phyloP scores from a whole-genome alignment of 2,888 invertebrate species.

The Drosophila differens region DNA sequence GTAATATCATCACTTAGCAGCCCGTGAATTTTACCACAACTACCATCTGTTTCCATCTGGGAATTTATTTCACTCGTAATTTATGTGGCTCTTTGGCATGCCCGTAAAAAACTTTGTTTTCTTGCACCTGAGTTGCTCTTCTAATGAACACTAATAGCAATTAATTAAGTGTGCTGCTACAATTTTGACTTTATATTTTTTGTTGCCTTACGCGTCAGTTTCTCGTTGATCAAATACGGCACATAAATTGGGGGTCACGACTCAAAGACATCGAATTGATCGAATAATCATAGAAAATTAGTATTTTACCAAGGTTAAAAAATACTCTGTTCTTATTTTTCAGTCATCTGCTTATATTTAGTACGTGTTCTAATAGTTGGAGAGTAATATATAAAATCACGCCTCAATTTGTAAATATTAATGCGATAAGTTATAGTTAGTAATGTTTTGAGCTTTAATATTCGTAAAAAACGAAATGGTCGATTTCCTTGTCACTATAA shows the following conservation, averaged over 20 bases:
- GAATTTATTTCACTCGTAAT: conserved; percentile 3
- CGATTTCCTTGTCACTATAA: not conserved
- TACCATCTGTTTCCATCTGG: conserved; percentile 22
- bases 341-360: not conserved
- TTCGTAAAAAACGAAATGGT: not conserved
- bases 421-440: not conserved
- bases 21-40: conserved; percentile 23
- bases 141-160: conserved; percentile 56
- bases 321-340: not conserved
- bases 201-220: conserved; percentile 2
- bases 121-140: conserved; percentile 40
- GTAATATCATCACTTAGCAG: conserved; percentile 45
- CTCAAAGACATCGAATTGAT: not conserved
- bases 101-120: conserved; percentile 24
- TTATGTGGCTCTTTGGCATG: conserved; percentile 17
- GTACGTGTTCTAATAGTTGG: not conserved
- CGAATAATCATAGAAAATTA: not conserved
- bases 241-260: not conserved
- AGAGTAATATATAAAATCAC: not conserved
- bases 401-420: not conserved
- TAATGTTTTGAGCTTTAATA: not conserved
- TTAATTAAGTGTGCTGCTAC: conserved; percentile 37
- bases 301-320: not conserved
- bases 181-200: not conserved
- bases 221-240: conserved; percentile 16